Evolutionary conservation across 1,140 invertebrate species (phyloP).

Genomic region (Hyles vespertilio): DNA sequence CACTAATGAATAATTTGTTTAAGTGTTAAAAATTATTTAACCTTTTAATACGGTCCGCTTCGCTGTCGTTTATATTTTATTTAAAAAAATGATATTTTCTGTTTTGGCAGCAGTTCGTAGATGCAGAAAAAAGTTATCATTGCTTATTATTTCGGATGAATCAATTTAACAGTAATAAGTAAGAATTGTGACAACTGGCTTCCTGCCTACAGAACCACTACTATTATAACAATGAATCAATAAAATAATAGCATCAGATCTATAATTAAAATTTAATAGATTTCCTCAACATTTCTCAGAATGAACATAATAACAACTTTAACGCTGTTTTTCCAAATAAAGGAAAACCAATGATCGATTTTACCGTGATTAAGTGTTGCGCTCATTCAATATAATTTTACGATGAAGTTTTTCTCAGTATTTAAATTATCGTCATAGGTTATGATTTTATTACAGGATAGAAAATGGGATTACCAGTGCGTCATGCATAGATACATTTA

Average conservation of each 20-base stretch:
- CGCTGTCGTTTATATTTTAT: too few species aligned
- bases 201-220: neutral
- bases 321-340: slow-evolving; percentile 10
- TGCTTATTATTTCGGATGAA: too few species aligned
- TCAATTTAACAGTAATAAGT: too few species aligned
- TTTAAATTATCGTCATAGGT: slow-evolving; percentile 3
- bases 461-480: slow-evolving; percentile 2
- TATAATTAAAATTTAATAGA: slow-evolving; percentile 3
- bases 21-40: too few species aligned
- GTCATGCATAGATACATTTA: neutral
- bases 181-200: neutral
- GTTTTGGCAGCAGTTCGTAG: too few species aligned
- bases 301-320: neutral
- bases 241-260: too few species aligned
- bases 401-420: slow-evolving; percentile 4
- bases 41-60: too few species aligned
- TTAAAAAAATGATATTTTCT: too few species aligned
- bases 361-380: neutral
- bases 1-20: too few species aligned
- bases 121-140: too few species aligned
- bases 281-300: slow-evolving; percentile 4
- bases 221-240: too few species aligned
- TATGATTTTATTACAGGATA: slow-evolving; percentile 15
- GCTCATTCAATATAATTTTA: neutral
- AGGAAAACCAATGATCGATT: slow-evolving; percentile 11